A percentile compares a stretch with the other conserved stretches of the same genome.
phyloP scores from a whole-genome alignment of 2,888 invertebrate species.

The Oithona nana region DNA sequence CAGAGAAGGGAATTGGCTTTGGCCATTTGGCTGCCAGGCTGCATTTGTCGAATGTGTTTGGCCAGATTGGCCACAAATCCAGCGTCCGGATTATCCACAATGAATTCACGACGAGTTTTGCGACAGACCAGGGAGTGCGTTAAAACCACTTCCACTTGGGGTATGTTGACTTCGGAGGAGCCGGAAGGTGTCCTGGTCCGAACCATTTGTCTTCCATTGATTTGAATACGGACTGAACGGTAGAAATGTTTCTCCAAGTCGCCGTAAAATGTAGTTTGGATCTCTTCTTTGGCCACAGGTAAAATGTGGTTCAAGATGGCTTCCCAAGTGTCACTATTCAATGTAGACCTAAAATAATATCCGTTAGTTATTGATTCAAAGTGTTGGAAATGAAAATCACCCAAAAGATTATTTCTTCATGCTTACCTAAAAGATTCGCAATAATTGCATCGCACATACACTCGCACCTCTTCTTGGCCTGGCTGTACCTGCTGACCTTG shows the following conservation, averaged over 20 bases:
- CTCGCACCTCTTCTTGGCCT: background rate
- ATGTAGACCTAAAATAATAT: no score
- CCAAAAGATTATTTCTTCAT: no score
- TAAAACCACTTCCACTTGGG: constrained; percentile 6
- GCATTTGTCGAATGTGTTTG: constrained; percentile 12
- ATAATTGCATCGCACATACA: constrained; percentile 10
- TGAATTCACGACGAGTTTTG: constrained; percentile 2
- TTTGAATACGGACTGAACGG: constrained; percentile 7
- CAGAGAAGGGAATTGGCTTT: constrained; percentile 8
- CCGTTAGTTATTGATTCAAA: no score
- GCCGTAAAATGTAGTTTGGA: constrained; percentile 16
- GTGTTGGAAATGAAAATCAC: no score
- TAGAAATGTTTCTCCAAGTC: constrained; percentile 7
- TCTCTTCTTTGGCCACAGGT: constrained; percentile 12
- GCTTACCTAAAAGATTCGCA: background rate
- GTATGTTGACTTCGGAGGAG: background rate
- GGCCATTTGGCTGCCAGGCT: background rate
- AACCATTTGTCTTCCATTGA: constrained; percentile 10
- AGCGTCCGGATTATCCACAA: constrained; percentile 1
- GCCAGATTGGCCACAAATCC: constrained; percentile 9
- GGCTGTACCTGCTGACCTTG: no score
- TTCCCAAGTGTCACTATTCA: constrained; percentile 16
- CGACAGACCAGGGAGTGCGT: constrained; percentile 6
- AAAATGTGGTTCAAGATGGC: constrained; percentile 14
- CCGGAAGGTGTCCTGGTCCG: background rate